phyloP scores from a whole-genome alignment of 2,113 vertebrate genomes.

The Strigops habroptila region DNA sequence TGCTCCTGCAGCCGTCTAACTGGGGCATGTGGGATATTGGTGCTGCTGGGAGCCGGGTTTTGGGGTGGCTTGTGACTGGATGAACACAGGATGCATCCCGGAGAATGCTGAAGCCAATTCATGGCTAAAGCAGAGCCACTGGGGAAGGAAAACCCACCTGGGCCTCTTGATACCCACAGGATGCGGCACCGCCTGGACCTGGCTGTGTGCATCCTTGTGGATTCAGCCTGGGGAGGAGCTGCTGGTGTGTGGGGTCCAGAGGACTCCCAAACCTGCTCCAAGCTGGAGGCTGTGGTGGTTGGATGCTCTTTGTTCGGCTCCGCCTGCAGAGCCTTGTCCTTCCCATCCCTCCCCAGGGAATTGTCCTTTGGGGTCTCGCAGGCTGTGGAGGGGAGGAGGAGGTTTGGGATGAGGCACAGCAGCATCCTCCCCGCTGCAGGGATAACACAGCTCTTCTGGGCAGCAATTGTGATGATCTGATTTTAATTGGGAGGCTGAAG shows the following conservation, averaged over 20 bases:
- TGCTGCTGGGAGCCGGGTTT: fast-evolving
- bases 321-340: background rate
- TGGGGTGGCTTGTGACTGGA: fast-evolving
- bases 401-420: background rate
- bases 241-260: fast-evolving
- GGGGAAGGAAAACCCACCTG: background rate
- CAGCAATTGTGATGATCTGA: background rate
- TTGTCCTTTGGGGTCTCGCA: fast-evolving
- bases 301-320: background rate
- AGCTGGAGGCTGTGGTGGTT: fast-evolving
- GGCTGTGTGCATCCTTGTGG: fast-evolving
- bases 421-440: background rate
- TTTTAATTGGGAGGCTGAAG: background rate
- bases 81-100: fast-evolving
- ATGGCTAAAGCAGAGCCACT: fast-evolving
- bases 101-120: background rate
- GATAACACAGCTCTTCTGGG: background rate
- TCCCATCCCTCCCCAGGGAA: background rate
- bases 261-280: background rate
- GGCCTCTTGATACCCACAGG: background rate
- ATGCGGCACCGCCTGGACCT: fast-evolving
- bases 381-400: background rate
- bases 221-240: background rate
- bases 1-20: background rate
- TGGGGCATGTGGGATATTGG: background rate